phyloP scores from a whole-genome alignment of 37 sponge, comb jelly and placozoan genomes.

The Halichondria panicea region DNA sequence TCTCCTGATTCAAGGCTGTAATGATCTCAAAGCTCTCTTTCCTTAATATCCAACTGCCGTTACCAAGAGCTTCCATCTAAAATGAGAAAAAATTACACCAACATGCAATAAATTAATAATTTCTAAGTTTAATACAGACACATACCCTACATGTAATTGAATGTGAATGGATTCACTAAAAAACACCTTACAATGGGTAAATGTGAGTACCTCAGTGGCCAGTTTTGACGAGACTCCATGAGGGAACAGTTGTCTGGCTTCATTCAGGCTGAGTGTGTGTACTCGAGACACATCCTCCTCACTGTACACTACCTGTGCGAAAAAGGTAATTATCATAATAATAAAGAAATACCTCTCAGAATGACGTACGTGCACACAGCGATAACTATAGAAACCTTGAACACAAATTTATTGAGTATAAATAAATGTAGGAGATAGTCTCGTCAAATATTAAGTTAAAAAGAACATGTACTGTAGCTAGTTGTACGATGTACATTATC shows the following conservation, averaged over 20 bases:
- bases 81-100: background rate
- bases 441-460: too few species aligned
- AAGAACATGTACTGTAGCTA: too few species aligned
- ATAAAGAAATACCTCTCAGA: too few species aligned
- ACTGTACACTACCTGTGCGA: conserved; percentile 8
- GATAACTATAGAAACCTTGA: too few species aligned
- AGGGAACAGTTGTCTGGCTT: conserved; percentile 30
- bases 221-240: conserved; percentile 15
- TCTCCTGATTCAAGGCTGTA: background rate
- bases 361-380: too few species aligned
- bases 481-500: too few species aligned
- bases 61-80: conserved; percentile 25
- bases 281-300: conserved; percentile 15
- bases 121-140: too few species aligned
- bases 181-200: background rate
- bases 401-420: too few species aligned
- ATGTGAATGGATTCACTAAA: too few species aligned
- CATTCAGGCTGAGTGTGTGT: conserved; percentile 13
- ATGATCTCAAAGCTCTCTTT: conserved; percentile 44
- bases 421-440: too few species aligned
- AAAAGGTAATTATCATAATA: too few species aligned
- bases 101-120: background rate
- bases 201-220: conserved; percentile 17
- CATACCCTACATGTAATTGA: too few species aligned
- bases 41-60: conserved; percentile 48